Conservation (phyloP, 2,888 invertebrate genomes). For the Tetragonula carbonaria region DNA sequence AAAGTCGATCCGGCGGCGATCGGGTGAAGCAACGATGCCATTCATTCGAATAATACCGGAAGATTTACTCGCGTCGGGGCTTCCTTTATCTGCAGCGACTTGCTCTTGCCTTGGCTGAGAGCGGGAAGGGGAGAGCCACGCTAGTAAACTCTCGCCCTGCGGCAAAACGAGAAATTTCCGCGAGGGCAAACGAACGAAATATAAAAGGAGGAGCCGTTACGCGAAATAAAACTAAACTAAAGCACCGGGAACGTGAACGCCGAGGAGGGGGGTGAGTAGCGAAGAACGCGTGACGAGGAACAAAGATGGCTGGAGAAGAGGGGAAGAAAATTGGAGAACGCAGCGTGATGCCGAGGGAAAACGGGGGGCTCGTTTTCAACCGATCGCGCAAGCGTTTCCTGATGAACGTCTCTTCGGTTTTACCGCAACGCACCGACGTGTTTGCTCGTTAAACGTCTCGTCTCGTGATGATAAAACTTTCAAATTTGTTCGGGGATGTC, state of each 20-base stretch:
- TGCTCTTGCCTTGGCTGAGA: background rate
- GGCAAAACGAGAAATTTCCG: conserved; percentile 41
- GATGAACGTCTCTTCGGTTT: conserved; percentile 59
- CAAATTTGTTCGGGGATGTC: too few relatives aligned
- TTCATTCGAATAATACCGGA: conserved; percentile 21
- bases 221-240: conserved; percentile 49
- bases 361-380: conserved; percentile 59
- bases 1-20: conserved; percentile 20
- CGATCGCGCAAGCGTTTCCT: conserved; percentile 61
- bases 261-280: background rate
- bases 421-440: background rate
- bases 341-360: conserved; percentile 50
- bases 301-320: background rate
- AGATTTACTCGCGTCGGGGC: background rate
- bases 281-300: background rate
- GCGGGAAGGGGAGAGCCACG: background rate
- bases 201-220: conserved; percentile 29
- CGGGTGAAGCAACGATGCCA: background rate
- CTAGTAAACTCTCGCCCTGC: conserved; percentile 21
- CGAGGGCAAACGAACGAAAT: conserved; percentile 33
- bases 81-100: conserved; percentile 10
- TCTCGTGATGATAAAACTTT: background rate
- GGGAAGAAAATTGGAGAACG: conserved; percentile 40
- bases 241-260: conserved; percentile 7
- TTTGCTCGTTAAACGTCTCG: background rate